Evolutionary conservation across 2,113 vertebrate genomes (phyloP), one percentile per base, ranked within the genome.

Genomic region (Antigone vipio): DNA sequence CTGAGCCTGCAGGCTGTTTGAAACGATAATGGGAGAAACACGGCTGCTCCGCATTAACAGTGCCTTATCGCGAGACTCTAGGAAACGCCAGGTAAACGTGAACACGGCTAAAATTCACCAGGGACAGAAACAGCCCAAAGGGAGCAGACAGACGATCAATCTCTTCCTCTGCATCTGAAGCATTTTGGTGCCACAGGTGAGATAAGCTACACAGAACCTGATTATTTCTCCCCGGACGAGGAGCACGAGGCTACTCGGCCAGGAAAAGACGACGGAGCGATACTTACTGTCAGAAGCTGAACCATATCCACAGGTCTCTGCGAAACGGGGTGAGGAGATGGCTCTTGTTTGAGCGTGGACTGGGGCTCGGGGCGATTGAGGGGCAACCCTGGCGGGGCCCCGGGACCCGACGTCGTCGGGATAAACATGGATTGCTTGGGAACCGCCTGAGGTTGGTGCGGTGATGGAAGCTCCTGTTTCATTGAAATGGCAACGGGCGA

Each of bases 251-350:
- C 5, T 18, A 1, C 47, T 35, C 3, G 1, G n/a, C 18, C 21
- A 56, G 45, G 27, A 49, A 30, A 60, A 15, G 53, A 42, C 0
- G 19, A n/a, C 0, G 1, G 21, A 11, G 19, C 1, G 1, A 32
- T 3, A 81, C 98, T 97, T 97, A 99, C 99, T 83, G 99, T 99
- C 67, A 99, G 97, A 27, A 99, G 99, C 89, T 99, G 99, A 89
- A 99, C 99, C 99, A 99, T 99, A 83, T 99, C 99, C 94, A 99
- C 98, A 0, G 99, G 99, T 74, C 98, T 98, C 96, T 99, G 99
- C 6, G 98, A 98, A 91, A 97, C 93, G 1, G 98, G 32, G 74
- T 98, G 98, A 89, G 96, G 80, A 27, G 97, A 95, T 0, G 98
- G 98, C 44, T 99, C 99, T 49, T 98, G 97, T 77, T 99, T 99